Evolutionary conservation across 2,888 invertebrate genomes (phyloP).

Genomic region (Ophioninae sp.): DNA sequence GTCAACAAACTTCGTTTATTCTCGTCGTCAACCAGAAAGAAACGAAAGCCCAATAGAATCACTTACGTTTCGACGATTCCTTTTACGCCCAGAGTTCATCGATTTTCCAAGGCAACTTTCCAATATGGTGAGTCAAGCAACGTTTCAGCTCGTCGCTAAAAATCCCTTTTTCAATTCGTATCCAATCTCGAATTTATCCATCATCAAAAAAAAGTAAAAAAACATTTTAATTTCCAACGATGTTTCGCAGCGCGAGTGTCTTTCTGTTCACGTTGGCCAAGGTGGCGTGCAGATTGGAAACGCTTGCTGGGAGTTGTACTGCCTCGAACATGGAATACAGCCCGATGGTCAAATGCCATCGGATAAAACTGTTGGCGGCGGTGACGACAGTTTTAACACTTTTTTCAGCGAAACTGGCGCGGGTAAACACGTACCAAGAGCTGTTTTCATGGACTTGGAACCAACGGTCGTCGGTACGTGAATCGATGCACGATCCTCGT

Average conservation of each 20-base stretch:
- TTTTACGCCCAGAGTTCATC: constrained; percentile 4
- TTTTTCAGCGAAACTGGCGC: constrained; percentile 90
- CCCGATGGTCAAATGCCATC: constrained; percentile 94
- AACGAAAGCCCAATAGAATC: constrained; percentile 34
- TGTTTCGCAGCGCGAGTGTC: constrained; percentile 88
- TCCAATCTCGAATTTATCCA: background rate
- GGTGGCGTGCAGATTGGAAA: constrained; percentile 93
- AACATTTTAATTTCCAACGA: background rate
- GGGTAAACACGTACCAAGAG: constrained; percentile 93
- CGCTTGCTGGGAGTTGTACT: constrained; percentile 93
- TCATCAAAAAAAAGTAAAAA: background rate
- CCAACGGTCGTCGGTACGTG: constrained; percentile 92
- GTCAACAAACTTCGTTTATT: constrained; percentile 59
- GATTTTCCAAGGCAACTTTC: background rate
- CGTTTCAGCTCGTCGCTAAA: background rate
- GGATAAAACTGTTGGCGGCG: constrained; percentile 88
- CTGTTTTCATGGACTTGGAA: constrained; percentile 94
- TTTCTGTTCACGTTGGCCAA: constrained; percentile 92
- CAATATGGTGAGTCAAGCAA: constrained; percentile 33
- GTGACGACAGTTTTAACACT: constrained; percentile 89
- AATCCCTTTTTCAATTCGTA: background rate
- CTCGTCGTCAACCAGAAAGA: constrained; percentile 50
- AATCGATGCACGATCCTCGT: background rate
- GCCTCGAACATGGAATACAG: constrained; percentile 91
- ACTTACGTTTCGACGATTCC: constrained; percentile 30